These are phyloP conservation scores for Lophochroa leadbeateri DNA, from an alignment of 2,113 vertebrate genomes.

Conservation along the genomic window DNA sequence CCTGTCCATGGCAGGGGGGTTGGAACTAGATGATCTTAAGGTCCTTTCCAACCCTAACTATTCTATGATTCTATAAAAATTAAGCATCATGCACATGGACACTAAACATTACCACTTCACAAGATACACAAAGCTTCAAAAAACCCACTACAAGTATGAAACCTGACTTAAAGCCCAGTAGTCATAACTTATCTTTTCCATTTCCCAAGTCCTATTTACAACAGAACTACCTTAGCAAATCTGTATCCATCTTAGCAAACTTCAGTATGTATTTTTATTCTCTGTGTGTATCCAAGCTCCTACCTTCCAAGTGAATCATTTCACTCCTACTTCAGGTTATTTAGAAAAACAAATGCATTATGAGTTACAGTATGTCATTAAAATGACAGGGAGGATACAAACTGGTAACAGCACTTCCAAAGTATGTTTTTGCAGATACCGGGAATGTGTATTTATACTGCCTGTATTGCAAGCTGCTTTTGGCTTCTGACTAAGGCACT, in stretches of 20 bases:
- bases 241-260: neutral
- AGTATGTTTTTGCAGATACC: neutral
- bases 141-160: neutral
- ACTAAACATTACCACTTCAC: neutral
- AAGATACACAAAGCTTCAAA: neutral
- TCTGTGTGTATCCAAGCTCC: neutral
- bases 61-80: neutral
- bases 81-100: accelerated
- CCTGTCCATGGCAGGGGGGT: too few relatives aligned
- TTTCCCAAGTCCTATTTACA: neutral
- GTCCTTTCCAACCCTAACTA: too few relatives aligned
- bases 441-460: neutral
- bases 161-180: neutral
- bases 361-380: neutral
- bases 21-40: too few relatives aligned
- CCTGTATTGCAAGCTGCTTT: neutral
- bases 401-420: neutral
- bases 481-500: accelerated
- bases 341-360: neutral
- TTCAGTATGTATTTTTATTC: neutral
- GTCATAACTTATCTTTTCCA: neutral
- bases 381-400: neutral
- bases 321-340: constrained; percentile 1
- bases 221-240: neutral
- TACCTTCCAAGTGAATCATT: constrained; percentile 6